Conservation (phyloP, 1,140 invertebrate species). For the Solenopsis fugax region DNA sequence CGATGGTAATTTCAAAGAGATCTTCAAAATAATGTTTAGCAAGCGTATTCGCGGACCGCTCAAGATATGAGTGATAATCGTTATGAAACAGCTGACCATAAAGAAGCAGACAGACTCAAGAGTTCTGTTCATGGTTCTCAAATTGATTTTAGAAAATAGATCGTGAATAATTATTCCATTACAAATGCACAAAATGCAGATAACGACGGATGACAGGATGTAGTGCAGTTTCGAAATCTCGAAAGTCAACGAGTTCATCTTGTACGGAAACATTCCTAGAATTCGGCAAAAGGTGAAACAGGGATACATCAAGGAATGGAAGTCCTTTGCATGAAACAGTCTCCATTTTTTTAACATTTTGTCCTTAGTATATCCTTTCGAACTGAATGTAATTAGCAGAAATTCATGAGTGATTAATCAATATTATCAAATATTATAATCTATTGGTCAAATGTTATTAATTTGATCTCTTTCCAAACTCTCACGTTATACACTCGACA, state of each 20-base stretch:
- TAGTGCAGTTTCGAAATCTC: background rate
- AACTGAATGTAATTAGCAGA: background rate
- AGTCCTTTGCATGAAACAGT: background rate
- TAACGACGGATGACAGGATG: background rate
- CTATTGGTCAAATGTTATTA: background rate
- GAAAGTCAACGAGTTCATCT: background rate
- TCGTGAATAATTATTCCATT: background rate
- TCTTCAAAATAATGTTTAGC: conserved; percentile 63
- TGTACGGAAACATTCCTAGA: background rate
- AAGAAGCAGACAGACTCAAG: conserved; percentile 68
- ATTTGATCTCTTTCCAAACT: background rate
- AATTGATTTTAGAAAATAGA: no score
- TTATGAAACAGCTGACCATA: conserved; percentile 31
- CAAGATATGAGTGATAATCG: conserved; percentile 53
- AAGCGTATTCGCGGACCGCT: conserved; percentile 63
- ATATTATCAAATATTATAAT: background rate
- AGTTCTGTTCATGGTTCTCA: no score
- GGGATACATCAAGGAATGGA: conserved; percentile 2
- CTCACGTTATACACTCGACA: no score
- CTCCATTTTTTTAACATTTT: background rate
- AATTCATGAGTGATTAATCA: background rate
- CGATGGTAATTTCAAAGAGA: conserved; percentile 67
- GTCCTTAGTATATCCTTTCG: background rate
- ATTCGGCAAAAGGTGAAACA: background rate
- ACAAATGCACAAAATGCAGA: background rate